Evolutionary conservation across 2,113 vertebrate genomes (phyloP).

Genomic region (Porphyrio hochstetteri): DNA sequence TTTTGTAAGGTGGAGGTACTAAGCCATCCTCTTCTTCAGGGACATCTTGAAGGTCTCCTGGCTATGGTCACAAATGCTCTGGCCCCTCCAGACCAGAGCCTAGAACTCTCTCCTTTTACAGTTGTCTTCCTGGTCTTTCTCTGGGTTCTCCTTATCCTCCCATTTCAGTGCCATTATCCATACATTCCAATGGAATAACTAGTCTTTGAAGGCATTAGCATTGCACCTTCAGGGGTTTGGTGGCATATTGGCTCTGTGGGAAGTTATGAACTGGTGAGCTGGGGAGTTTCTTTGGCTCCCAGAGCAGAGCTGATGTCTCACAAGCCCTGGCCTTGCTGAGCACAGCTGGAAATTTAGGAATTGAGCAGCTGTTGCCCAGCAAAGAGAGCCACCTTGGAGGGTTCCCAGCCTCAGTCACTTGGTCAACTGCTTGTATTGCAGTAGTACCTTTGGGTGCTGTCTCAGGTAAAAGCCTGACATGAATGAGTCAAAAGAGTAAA

Average conservation of each 20-base stretch:
- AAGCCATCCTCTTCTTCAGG: not conserved
- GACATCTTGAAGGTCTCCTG: not conserved
- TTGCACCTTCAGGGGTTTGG: not conserved
- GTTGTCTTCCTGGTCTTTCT: not conserved
- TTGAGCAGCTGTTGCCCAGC: not conserved
- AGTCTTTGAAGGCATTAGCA: not conserved
- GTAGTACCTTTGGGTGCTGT: not conserved
- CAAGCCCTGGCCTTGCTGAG: not conserved
- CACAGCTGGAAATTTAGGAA: not conserved
- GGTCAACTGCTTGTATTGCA: not conserved
- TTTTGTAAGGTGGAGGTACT: not conserved
- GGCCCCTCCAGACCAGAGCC: not conserved
- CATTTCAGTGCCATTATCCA: not conserved
- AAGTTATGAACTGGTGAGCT: not conserved
- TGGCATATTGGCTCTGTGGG: not conserved
- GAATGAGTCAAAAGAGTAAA: not conserved
- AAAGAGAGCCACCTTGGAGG: not conserved
- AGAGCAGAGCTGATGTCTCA: not conserved
- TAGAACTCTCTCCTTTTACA: not conserved
- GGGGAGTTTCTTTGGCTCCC: not conserved
- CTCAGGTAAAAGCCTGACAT: not conserved
- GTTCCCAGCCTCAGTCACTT: not conserved
- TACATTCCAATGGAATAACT: not conserved
- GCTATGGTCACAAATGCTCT: not conserved
- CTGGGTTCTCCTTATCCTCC: not conserved